Evolutionary conservation across 2,888 invertebrate genomes (phyloP).

Genomic region (Ormia ochracea): DNA sequence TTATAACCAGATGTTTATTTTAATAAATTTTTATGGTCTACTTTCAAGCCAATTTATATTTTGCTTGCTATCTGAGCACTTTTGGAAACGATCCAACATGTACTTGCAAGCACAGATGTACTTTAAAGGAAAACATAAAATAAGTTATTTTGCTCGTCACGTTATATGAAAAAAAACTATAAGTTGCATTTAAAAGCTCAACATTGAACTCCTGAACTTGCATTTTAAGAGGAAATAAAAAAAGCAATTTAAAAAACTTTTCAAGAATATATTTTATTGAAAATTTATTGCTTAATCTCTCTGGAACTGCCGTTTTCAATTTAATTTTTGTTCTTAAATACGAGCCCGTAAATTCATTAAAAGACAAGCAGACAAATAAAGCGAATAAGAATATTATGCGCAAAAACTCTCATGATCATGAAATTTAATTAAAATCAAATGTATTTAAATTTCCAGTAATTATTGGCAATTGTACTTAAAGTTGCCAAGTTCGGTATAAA

Average conservation of each 20-base stretch:
- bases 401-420: too few species aligned
- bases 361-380: too few species aligned
- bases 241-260: background rate
- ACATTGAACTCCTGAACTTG: background rate
- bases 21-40: slow-evolving; percentile 27
- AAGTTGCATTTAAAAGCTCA: too few species aligned
- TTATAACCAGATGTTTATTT: slow-evolving; percentile 53
- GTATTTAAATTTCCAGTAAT: too few species aligned
- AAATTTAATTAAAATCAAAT: too few species aligned
- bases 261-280: background rate
- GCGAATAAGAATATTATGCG: too few species aligned
- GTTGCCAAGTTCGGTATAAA: too few species aligned
- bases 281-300: background rate
- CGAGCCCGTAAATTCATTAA: too few species aligned
- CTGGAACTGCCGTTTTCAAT: background rate
- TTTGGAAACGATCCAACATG: slow-evolving; percentile 41
- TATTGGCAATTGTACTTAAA: too few species aligned
- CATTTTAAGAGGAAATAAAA: background rate
- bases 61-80: background rate
- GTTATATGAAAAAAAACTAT: background rate
- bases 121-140: background rate
- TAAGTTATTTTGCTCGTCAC: background rate
- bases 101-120: too few species aligned
- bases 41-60: slow-evolving; percentile 19
- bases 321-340: background rate